Evolutionary conservation across 1,140 invertebrate genomes (phyloP), one percentile per base, ranked within the genome.

Genomic region (Lasioglossum albipes): DNA sequence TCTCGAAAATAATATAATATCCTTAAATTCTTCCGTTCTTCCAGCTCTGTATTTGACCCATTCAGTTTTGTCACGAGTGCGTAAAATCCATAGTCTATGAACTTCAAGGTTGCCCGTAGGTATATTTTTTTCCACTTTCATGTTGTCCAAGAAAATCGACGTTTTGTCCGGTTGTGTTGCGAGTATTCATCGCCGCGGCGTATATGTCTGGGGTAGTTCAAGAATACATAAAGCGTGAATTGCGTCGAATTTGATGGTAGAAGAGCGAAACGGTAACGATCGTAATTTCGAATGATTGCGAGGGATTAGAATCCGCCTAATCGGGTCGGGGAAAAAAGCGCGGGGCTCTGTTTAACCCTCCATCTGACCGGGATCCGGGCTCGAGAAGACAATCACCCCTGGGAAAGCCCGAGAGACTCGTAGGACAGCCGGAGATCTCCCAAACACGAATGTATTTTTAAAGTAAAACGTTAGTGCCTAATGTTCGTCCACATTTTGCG

Each of bases 401-500:
- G 64, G 57, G 42, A 76, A 77, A 81, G 81, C 81, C 79, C 64
- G 73, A 75, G 79, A 81, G 76, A 67, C 81, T 73, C 71, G 85
- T 71, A 71, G 72, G 71, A 72, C 57, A 77, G 79, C 70, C 79
- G 81, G 83, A 78, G 83, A 82, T 75, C 81, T 78, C 74, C 83
- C 84, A 85, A 85, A 85, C 74, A 79, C 84, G 81, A 79, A 86
- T 81, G 86, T 85, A 88, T 87, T 87, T 84, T 84, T 85, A 88
- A 89, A 89, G 79, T 87, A 88, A 79, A 81, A 82, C 87, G 88
- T 86, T 86, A 87, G 87, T 84, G 89, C 87, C 90, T 90, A 91
- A 91, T 91, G 91, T 90, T 92, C 91, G 90, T 92, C 89, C 91
- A 89, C 91, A 91, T 93, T 93, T 92, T 90, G 87, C 87, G 90